Evolutionary conservation across 2,113 vertebrate species (phyloP).

Genomic region (Centropristis striata): DNA sequence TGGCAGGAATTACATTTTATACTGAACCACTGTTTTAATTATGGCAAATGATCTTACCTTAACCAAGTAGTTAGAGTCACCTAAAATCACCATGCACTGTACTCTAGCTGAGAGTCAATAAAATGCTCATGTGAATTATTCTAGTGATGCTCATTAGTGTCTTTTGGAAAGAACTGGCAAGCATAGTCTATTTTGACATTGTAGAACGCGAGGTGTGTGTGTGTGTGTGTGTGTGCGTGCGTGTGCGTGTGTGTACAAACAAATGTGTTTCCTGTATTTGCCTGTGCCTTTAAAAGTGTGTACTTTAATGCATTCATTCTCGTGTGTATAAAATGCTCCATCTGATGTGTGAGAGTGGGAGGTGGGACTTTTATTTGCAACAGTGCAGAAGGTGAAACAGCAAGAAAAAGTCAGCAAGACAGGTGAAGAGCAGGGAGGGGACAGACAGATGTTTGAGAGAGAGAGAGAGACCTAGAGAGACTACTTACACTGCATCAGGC

Average conservation of each 20-base stretch:
- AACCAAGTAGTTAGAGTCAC: not conserved
- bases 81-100: not conserved
- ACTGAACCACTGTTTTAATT: no score
- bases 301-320: not conserved
- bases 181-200: not conserved
- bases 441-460: slow-evolving; percentile 29
- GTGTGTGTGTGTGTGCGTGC: not conserved
- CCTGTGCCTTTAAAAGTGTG: not conserved
- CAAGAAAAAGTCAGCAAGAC: slow-evolving; percentile 23
- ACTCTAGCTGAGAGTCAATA: not conserved
- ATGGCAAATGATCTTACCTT: no score
- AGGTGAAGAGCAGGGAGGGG: slow-evolving; percentile 1
- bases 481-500: slow-evolving; percentile 68
- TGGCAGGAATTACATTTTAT: no score
- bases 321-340: not conserved
- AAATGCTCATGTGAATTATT: not conserved
- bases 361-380: slow-evolving; percentile 8
- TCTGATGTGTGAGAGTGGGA: slow-evolving; percentile 12
- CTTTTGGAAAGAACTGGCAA: not conserved
- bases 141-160: not conserved
- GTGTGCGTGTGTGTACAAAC: no score
- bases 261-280: not conserved
- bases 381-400: slow-evolving; percentile 10
- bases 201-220: not conserved
- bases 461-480: slow-evolving; percentile 57